Evolutionary conservation across 2,888 invertebrate genomes (phyloP), one percentile per base, ranked within the genome.

Genomic region (Acanthosoma haemorrhoidale): DNA sequence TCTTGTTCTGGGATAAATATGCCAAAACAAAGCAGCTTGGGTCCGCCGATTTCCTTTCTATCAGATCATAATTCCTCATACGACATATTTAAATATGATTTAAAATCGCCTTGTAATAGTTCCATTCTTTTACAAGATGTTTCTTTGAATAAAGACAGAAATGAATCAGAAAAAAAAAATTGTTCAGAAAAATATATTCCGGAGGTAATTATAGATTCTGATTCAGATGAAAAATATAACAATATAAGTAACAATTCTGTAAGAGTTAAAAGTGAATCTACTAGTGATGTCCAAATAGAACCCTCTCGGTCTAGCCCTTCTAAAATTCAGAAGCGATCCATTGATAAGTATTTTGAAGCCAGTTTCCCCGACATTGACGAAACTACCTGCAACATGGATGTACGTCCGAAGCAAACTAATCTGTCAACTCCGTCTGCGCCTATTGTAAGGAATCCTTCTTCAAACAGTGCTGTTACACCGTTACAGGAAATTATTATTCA

Each of bases 401-500:
- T 34, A 8, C 13, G 21, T 3, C 31, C 29, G 32, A 16, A 60
- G 1, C 59, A 60, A 60, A 34, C 3, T 29, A 2, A n/a, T 16
- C 6, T 39, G 13, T 6, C 51, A 2, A 64, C 39, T 4, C 64
- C 36, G 2, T 15, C 15, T 0, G n/a, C n/a, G n/a, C n/a, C n/a
- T n/a, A n/a, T n/a, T n/a, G 21, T 64, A 11, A 39, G 38, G 11
- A 64, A 29, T 16, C 16, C 21, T 64, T 8, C 8, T n/a, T 25
- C 13, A 4, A 51, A 67, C 9, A 16, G 31, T 18, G 4, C 69
- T 60, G 34, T 61, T 36, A 71, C 71, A 34, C 69, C 70, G 3
- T 63, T 69, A n/a, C 70, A 61, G 21, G 64, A 69, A 39, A 64
- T 72, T 2, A 25, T 66, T 9, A 57, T 60, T 25, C 73, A 76